A percentile compares a stretch with the other conserved stretches of the same genome.
phyloP scores from a whole-genome alignment of 1,140 invertebrate genomes.

The Drosophila chauvacae region DNA sequence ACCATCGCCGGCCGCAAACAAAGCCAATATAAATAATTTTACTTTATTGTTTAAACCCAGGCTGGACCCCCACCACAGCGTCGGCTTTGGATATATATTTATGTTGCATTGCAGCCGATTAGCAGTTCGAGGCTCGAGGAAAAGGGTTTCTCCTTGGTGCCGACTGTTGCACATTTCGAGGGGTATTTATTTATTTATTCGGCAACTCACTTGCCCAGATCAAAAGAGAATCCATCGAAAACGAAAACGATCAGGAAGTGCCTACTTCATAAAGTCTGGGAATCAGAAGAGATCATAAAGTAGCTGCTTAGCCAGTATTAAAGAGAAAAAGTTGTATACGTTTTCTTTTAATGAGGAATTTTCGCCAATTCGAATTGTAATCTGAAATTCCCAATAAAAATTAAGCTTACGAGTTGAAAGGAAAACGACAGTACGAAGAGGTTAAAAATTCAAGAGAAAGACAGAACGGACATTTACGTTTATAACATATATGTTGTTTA shows the following conservation, averaged over 20 bases:
- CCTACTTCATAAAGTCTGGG: neutral
- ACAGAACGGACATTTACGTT: neutral
- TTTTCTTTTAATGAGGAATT: neutral
- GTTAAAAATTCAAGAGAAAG: no score
- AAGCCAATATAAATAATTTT: conserved; percentile 76
- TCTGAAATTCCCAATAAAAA: neutral
- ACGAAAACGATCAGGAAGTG: neutral
- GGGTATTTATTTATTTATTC: conserved; percentile 62
- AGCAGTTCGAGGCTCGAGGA: conserved; percentile 9
- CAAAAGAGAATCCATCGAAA: conserved; percentile 1
- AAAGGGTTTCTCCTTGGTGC: conserved; percentile 14
- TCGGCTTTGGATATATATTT: conserved; percentile 35
- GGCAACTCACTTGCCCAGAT: conserved; percentile 40
- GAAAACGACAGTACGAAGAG: no score
- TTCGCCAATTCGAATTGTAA: neutral
- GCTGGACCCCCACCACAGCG: conserved; percentile 12
- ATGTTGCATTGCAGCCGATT: conserved; percentile 53
- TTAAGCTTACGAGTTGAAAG: no score
- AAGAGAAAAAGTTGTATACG: neutral
- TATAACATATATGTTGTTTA: no score
- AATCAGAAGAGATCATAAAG: conserved; percentile 5
- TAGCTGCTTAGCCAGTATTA: neutral
- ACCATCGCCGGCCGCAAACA: conserved; percentile 13
- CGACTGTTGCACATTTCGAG: conserved; percentile 53
- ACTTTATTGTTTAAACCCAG: conserved; percentile 72